Percentiles rank a stretch among this genome's conserved stretches.
Conservation (phyloP, 2,888 invertebrate species). For the Yponomeuta plumbellus region DNA sequence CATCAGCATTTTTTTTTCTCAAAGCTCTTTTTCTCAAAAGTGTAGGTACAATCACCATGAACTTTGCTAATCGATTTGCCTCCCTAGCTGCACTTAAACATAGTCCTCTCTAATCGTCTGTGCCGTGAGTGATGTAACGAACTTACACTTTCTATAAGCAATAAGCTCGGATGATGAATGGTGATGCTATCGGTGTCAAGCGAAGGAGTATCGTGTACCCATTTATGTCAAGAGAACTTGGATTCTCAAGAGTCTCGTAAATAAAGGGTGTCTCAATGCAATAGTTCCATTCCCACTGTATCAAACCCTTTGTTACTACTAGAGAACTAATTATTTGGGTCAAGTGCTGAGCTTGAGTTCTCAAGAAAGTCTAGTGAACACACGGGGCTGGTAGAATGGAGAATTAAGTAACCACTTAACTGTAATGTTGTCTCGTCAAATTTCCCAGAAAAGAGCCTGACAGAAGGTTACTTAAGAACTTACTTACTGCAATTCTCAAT, state of each 20-base stretch:
- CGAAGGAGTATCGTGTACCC: neutral
- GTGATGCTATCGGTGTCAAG: neutral
- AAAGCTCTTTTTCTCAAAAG: too few species aligned
- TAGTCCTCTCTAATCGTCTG: neutral
- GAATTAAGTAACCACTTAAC: too few species aligned
- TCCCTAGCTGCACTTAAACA: neutral
- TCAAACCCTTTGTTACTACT: too few species aligned
- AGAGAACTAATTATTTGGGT: too few species aligned
- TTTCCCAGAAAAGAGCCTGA: too few species aligned
- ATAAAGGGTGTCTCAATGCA: too few species aligned
- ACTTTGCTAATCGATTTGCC: neutral
- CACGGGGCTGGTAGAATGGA: too few species aligned
- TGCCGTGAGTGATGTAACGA: neutral
- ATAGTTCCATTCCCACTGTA: too few species aligned
- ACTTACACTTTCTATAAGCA: conserved; percentile 3
- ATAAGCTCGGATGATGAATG: neutral
- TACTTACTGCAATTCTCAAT: too few species aligned
- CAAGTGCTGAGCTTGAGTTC: neutral
- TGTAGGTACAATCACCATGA: neutral
- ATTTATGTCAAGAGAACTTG: neutral
- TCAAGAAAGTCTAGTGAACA: neutral
- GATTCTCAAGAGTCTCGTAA: neutral
- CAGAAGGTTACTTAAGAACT: too few species aligned
- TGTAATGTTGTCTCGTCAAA: too few species aligned
- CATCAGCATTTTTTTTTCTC: too few species aligned